Evolutionary conservation across 2,113 vertebrate genomes (phyloP).

Genomic region (Raja brachyura): DNA sequence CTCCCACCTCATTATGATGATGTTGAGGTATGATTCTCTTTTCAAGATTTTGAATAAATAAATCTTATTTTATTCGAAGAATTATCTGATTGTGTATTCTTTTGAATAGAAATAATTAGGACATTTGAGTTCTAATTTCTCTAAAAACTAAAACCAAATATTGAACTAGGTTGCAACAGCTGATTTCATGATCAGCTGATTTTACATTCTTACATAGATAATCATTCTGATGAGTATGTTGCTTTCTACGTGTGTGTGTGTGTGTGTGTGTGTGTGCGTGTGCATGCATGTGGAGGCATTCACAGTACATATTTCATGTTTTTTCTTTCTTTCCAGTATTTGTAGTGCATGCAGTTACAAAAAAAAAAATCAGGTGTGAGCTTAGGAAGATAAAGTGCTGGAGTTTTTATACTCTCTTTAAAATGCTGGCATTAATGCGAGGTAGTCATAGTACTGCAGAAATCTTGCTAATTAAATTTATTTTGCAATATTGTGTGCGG

Average conservation of each 20-base stretch:
- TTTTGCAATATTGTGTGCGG: not conserved
- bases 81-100: not conserved
- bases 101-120: not conserved
- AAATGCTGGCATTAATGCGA: not conserved
- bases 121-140: not conserved
- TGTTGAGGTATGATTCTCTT: constrained; percentile 67
- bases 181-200: not conserved
- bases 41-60: not conserved
- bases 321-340: not conserved
- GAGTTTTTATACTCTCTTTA: not conserved
- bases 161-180: not conserved
- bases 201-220: not conserved
- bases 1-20: constrained; percentile 86
- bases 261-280: not conserved
- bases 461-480: not conserved
- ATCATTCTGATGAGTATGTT: not conserved
- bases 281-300: not conserved
- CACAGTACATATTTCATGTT: not conserved
- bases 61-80: not conserved
- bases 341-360: not conserved
- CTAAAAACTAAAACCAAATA: not conserved
- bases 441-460: not conserved
- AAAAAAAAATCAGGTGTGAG: not conserved
- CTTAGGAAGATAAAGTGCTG: not conserved
- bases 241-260: not conserved